Conservation (phyloP, 2,888 invertebrate genomes). For the Acrocyrtus sp. region DNA sequence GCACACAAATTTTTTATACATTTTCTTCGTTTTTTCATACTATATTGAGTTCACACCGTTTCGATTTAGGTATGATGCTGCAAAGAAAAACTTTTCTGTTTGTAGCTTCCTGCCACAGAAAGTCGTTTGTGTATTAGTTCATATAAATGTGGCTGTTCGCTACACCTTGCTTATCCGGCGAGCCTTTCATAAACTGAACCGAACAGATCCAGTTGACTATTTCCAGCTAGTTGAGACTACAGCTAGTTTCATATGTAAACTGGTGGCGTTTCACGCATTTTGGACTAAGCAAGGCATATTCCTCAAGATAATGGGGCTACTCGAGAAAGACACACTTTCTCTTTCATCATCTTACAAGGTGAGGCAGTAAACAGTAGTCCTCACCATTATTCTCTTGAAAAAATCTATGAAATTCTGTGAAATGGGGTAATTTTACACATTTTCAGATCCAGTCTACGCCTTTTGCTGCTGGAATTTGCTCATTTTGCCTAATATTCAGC, state of each 20-base stretch:
- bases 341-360: conserved; percentile 10
- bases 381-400: too few relatives aligned
- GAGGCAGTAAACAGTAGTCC: too few relatives aligned
- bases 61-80: conserved; percentile 10
- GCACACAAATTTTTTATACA: conserved; percentile 25
- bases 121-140: conserved; percentile 11
- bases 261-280: conserved; percentile 22
- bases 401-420: too few relatives aligned
- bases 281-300: conserved; percentile 24
- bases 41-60: conserved; percentile 23
- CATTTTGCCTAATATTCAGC: conserved; percentile 6
- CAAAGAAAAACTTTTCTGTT: not conserved
- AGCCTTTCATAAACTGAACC: not conserved
- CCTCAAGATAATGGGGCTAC: conserved; percentile 7
- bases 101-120: conserved; percentile 25
- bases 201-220: conserved; percentile 14
- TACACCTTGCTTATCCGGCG: conserved; percentile 23
- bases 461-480: conserved; percentile 1
- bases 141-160: not conserved
- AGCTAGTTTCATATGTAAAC: conserved; percentile 23
- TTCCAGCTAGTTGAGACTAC: conserved; percentile 18
- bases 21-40: conserved; percentile 30
- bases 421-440: too few relatives aligned
- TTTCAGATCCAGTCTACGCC: conserved; percentile 19
- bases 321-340: conserved; percentile 4